These are phyloP conservation scores for Cassiopea xamachana DNA, from an alignment of 30 jellyfish, hydroid and myxozoan genomes.

Conservation along the genomic window DNA sequence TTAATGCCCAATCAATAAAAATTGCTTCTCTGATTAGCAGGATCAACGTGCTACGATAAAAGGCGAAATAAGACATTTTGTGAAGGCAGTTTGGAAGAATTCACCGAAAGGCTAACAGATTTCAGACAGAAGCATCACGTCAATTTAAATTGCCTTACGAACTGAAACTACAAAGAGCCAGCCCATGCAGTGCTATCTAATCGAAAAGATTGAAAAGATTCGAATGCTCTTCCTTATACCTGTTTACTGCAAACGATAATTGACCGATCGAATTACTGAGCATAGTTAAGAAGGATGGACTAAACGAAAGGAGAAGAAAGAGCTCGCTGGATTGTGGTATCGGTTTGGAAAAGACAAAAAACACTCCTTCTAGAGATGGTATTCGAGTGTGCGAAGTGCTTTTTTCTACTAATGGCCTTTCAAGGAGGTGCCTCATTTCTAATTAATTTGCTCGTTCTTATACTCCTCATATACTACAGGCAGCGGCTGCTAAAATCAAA, in stretches of 20 bases:
- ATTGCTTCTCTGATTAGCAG: too few relatives aligned
- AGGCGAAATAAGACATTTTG: too few relatives aligned
- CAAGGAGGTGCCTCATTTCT: constrained; percentile 30
- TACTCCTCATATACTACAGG: constrained; percentile 10
- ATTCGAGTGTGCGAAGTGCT: constrained; percentile 14
- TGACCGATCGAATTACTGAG: too few relatives aligned
- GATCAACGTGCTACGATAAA: too few relatives aligned
- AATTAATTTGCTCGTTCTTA: constrained; percentile 11
- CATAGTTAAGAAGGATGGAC: too few relatives aligned
- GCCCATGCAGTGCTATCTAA: not conserved
- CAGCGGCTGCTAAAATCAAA: constrained; percentile 6
- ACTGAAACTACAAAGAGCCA: not conserved
- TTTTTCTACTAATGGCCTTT: constrained; percentile 21
- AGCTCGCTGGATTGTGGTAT: not conserved
- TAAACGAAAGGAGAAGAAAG: not conserved
- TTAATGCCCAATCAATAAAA: too few relatives aligned
- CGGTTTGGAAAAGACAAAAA: not conserved
- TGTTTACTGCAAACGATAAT: too few relatives aligned
- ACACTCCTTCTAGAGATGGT: not conserved
- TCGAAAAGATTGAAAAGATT: too few relatives aligned
- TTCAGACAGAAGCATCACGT: too few relatives aligned
- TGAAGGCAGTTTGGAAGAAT: too few relatives aligned
- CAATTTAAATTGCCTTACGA: not conserved
- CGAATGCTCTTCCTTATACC: too few relatives aligned
- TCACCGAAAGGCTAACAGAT: too few relatives aligned